Base-by-base conservation (phyloP, 2,888 invertebrate species). In the Apodemia zela region DNA sequence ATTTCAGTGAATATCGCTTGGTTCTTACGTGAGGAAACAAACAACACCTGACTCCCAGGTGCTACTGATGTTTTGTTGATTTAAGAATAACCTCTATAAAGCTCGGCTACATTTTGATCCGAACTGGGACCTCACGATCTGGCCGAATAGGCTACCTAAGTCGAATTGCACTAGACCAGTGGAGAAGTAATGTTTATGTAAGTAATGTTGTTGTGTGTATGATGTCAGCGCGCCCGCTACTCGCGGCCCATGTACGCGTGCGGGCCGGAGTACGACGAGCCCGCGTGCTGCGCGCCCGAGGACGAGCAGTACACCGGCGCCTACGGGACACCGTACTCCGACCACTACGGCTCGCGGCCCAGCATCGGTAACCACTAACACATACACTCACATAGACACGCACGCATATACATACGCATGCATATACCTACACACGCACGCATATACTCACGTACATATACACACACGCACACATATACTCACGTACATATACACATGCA, bases 221-320 rank as follows among this genome's bases (percentile, higher is more conserved):
- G 1, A 0, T 17, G 49, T 3, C 70, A 89, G 89, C 93, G 94
- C 68, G 91, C 93, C 71, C 95, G 96, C 74, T 96, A 96, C 80
- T 96, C 95, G 51, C 95, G 96, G 60, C 94, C 94, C 69, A 91
- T 94, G 83, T 94, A 94, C 80, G 90, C 87, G 6, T 93, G 93
- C 70, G 95, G 96, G 68, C 97, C 97, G 65, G 97, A 97, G 92
- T 97, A 97, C 85, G 98, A 98, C 82, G 97, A 98, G 85, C 98
- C 98, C 47, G 97, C 98, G 8, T 97, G 97, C 84, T 97, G 97
- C 85, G 96, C 96, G 18, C 96, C 97, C 60, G 97, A 97, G 82
- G 97, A 97, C 84, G 97, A 97, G 82, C 97, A 97, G 75, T 97
- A 97, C 86, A 96, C 97, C 74, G 97, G 97, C 74, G 97, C 97